Base-by-base conservation (phyloP, 2,113 vertebrate genomes). In the Dasypus novemcinctus region DNA sequence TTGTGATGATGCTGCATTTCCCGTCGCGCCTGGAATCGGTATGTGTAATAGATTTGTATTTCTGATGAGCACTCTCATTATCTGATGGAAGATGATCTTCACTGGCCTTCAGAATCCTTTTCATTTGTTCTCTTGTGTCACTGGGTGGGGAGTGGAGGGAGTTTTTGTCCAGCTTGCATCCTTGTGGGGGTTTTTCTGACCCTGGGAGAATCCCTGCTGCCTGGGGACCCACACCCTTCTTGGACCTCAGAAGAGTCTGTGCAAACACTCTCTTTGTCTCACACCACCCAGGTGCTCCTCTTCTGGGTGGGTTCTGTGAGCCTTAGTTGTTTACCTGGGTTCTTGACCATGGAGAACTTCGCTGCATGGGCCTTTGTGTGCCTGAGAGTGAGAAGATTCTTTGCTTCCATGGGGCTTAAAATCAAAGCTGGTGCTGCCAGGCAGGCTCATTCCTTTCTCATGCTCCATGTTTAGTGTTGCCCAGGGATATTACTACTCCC, bases 1-100 rank as follows among this genome's bases (percentile, higher is more conserved):
- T 72, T 80, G 63, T 0, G 2, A 81, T 87, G 94, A 36, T 38
- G 8, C 27, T 84, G 78, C 12, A 14, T 74, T 74, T 90, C 1
- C 0, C 23, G 14, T 79, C 64, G 38, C 29, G 63, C 72, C 15
- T 84, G 59, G 87, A 72, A 71, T 46, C 15, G 38, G 41, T 13
- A 7, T 92, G 91, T 87, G n/a, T 74, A 87, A 95, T 41, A 61
- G 41, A 83, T 85, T 85, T 0, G 6, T 46, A 94, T 95, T 92
- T 11, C 18, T 88, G 49, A 92, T 69, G 36, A 85, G 54, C 63
- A 31, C 29, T 78, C 68, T 96, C 68, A 57, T 93, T 96, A 84
- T 91, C 90, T 85, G 72, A 96, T 96, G 95, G 63, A 96, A 89
- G 38, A 86, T 72, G 74, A 61, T 76, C 38, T 97, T 38, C 13